Percentiles rank a stretch among this genome's conserved stretches.
Conservation (phyloP, 2,888 invertebrate genomes). For the Exephanes ischioxanthus region DNA sequence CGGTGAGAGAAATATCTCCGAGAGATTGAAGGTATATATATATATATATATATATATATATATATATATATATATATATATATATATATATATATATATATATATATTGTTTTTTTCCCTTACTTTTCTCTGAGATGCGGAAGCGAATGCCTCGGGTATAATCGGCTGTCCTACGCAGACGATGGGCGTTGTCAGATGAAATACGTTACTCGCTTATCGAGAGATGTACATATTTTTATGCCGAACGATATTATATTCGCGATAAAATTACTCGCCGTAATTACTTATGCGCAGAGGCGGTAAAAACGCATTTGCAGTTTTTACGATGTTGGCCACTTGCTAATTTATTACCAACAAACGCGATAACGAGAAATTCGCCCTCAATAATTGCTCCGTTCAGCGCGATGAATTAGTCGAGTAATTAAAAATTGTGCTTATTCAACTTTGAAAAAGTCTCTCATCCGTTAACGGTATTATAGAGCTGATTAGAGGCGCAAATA, state of each 20-base stretch:
- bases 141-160: slow-evolving; percentile 27
- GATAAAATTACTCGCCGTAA: not conserved
- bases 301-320: not conserved
- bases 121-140: not conserved
- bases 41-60: too few relatives aligned
- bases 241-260: not conserved
- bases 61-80: not conserved
- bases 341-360: not conserved
- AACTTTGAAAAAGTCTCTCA: not conserved
- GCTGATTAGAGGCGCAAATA: slow-evolving; percentile 2
- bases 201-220: not conserved
- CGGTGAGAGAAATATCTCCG: slow-evolving; percentile 47
- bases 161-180: slow-evolving; percentile 49
- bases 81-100: too few relatives aligned
- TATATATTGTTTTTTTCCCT: not conserved
- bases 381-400: not conserved
- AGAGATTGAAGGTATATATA: slow-evolving; percentile 55
- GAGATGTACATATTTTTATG: not conserved
- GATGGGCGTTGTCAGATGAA: slow-evolving; percentile 24
- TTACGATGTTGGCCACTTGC: not conserved
- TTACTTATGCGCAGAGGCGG: not conserved
- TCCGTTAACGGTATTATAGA: slow-evolving; percentile 1
- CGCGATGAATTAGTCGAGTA: not conserved
- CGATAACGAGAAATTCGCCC: not conserved
- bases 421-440: slow-evolving; percentile 11